Evolutionary conservation across 2,888 invertebrate genomes (phyloP).

Genomic region (Calephelis perditalis): DNA sequence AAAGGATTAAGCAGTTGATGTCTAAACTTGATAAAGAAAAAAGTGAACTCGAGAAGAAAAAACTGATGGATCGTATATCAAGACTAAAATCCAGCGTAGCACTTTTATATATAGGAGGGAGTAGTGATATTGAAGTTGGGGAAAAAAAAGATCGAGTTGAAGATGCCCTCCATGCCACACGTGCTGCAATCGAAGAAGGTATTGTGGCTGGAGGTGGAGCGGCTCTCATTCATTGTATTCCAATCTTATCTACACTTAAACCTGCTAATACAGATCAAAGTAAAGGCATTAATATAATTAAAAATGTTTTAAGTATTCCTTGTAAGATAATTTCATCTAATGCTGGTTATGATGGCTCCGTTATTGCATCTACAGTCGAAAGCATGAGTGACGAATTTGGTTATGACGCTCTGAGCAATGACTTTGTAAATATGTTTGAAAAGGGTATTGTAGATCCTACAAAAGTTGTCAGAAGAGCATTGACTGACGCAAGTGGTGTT

Average conservation of each 20-base stretch:
- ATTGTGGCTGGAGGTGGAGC: constrained; percentile 97
- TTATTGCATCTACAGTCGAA: constrained; percentile 93
- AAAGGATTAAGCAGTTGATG: constrained; percentile 87
- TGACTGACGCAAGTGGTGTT: constrained; percentile 62
- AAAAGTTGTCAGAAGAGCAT: constrained; percentile 78
- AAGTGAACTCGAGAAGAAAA: constrained; percentile 94
- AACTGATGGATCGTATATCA: constrained; percentile 91
- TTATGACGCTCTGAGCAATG: constrained; percentile 92
- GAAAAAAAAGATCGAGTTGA: constrained; percentile 97
- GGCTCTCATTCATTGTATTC: constrained; percentile 90
- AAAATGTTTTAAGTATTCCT: constrained; percentile 90
- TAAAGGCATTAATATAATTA: constrained; percentile 88
- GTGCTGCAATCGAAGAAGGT: constrained; percentile 96
- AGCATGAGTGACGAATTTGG: constrained; percentile 84
- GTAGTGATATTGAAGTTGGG: constrained; percentile 93
- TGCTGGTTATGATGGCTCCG: constrained; percentile 93
- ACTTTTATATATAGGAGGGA: constrained; percentile 89
- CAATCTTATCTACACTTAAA: constrained; percentile 80
- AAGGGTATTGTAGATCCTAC: constrained; percentile 97
- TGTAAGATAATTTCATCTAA: constrained; percentile 93
- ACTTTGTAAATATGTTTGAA: constrained; percentile 93
- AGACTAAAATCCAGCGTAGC: constrained; percentile 90
- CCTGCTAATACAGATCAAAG: constrained; percentile 87
- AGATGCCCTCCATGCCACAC: constrained; percentile 95
- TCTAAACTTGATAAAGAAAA: constrained; percentile 89